Evolutionary conservation across 2,113 vertebrate species (phyloP).

Genomic region (Chrysemys picta): DNA sequence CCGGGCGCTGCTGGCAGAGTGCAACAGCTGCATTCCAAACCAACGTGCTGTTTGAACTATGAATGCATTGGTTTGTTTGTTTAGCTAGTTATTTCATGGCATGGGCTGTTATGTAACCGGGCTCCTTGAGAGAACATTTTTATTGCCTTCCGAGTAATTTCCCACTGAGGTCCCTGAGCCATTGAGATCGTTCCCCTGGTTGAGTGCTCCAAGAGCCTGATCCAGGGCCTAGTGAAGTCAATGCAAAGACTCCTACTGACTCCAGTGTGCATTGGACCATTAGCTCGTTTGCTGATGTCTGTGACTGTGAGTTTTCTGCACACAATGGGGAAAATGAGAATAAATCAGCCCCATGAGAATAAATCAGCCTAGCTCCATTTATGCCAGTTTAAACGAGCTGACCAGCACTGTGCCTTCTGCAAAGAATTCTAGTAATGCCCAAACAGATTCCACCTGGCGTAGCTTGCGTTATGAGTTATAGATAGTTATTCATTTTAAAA

Average conservation of each 20-base stretch:
- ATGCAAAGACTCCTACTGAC: not conserved
- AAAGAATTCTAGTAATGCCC: not conserved
- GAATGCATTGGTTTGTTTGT: accelerated
- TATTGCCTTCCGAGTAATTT: not conserved
- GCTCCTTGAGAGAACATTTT: not conserved
- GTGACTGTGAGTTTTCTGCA: not conserved
- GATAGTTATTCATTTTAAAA: not conserved
- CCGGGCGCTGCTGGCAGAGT: accelerated
- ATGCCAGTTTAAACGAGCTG: not conserved
- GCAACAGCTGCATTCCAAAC: accelerated
- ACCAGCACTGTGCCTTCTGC: accelerated
- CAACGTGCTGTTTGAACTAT: accelerated
- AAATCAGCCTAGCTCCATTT: not conserved
- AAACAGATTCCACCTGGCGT: accelerated
- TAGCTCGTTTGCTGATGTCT: not conserved
- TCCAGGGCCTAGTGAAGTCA: not conserved
- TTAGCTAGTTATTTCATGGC: accelerated
- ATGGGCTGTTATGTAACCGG: not conserved
- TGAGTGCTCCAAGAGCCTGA: not conserved
- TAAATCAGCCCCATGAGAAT: not conserved
- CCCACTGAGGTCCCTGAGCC: not conserved
- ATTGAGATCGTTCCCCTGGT: not conserved
- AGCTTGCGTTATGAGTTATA: not conserved
- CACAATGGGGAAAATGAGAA: not conserved
- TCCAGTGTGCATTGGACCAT: not conserved